A percentile compares a stretch with the other conserved stretches of the same genome.
These are phyloP conservation scores for Sylvicapra grimmia DNA, from an alignment of 2,113 vertebrate species.

Conservation along the genomic window DNA sequence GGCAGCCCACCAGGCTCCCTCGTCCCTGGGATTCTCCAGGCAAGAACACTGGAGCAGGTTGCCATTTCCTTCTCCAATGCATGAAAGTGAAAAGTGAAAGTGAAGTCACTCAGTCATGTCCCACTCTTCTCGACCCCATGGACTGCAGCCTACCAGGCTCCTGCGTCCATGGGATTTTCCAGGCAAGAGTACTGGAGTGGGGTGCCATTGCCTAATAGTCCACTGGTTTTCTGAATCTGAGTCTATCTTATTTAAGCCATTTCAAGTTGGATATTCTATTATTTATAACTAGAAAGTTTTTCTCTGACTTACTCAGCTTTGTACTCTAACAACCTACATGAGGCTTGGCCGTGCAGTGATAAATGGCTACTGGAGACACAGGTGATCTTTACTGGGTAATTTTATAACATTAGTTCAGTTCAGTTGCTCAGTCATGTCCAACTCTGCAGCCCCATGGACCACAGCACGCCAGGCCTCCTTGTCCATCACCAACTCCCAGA, in stretches of 20 bases:
- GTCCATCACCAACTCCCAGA: not conserved
- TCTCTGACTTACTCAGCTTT: not conserved
- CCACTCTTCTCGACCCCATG: too few relatives aligned
- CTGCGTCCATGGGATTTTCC: too few relatives aligned
- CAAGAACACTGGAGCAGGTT: too few relatives aligned
- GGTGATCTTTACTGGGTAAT: not conserved
- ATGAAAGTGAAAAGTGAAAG: too few relatives aligned
- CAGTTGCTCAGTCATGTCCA: not conserved
- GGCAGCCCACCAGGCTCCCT: too few relatives aligned
- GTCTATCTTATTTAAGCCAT: not conserved
- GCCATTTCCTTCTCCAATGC: too few relatives aligned
- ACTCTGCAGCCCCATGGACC: not conserved
- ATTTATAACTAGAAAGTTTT: not conserved
- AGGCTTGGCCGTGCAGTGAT: not conserved
- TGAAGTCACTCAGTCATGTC: too few relatives aligned
- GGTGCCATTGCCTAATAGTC: too few relatives aligned
- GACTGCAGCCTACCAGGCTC: too few relatives aligned
- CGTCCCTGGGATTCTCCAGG: too few relatives aligned
- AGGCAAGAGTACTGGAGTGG: too few relatives aligned
- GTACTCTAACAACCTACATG: not conserved
- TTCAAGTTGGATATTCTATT: not conserved
- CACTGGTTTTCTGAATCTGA: not conserved
- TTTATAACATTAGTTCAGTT: not conserved
- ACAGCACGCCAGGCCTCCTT: rapidly evolving
- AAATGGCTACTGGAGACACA: not conserved